These are phyloP conservation scores for Iselma pallidipennis DNA, from an alignment of 2,888 invertebrate species.

Conservation along the genomic window DNA sequence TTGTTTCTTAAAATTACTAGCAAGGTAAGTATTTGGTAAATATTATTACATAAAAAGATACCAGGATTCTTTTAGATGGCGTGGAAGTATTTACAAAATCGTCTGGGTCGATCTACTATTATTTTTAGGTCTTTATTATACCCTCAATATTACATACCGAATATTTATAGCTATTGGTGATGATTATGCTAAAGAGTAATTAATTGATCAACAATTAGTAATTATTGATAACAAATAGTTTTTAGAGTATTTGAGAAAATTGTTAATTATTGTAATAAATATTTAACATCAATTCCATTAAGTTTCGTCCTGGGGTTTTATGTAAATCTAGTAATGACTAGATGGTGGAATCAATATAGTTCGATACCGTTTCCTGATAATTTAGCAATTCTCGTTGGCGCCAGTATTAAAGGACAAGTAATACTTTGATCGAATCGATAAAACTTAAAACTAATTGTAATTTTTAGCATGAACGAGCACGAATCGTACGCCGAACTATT, in stretches of 20 bases:
- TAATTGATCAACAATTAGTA: no score
- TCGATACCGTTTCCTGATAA: slow-evolving; percentile 84
- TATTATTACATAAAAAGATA: slow-evolving; percentile 16
- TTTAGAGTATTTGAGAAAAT: slow-evolving; percentile 78
- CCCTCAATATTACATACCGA: slow-evolving; percentile 78
- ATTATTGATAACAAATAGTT: slow-evolving; percentile 1
- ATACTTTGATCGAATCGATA: neutral
- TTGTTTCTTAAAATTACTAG: slow-evolving; percentile 82
- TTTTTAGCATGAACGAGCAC: slow-evolving; percentile 71
- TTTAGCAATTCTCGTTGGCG: slow-evolving; percentile 77
- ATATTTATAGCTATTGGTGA: slow-evolving; percentile 60
- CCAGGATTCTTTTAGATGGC: slow-evolving; percentile 69
- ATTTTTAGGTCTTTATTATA: slow-evolving; percentile 78
- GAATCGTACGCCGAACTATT: slow-evolving; percentile 77
- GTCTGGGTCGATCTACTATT: slow-evolving; percentile 87
- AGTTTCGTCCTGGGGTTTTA: slow-evolving; percentile 94
- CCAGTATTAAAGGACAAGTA: slow-evolving; percentile 77
- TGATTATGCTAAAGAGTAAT: slow-evolving; percentile 70
- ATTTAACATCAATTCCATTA: slow-evolving; percentile 85
- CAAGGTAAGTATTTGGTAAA: slow-evolving; percentile 64
- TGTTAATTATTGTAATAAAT: slow-evolving; percentile 80
- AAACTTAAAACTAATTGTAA: slow-evolving; percentile 3
- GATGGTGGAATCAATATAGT: slow-evolving; percentile 88
- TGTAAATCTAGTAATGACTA: slow-evolving; percentile 86
- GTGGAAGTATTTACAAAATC: slow-evolving; percentile 92